Conservation (phyloP, 2,113 vertebrate species). For the Neodon shergylaensis region DNA sequence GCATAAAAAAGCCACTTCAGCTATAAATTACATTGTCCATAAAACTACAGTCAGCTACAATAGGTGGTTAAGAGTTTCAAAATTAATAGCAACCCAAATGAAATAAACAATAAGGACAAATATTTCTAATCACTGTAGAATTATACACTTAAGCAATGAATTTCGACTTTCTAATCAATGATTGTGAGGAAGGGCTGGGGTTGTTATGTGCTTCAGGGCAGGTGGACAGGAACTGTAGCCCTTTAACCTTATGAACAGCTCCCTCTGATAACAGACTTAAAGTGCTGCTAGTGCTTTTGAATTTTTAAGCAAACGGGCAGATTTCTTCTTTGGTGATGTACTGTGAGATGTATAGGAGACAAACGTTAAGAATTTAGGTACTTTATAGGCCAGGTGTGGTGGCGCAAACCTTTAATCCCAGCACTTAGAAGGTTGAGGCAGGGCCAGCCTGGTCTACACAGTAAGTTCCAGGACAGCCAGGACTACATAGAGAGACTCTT, state of each 20-base stretch:
- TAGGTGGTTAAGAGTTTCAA: slow-evolving; percentile 59
- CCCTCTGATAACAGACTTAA: slow-evolving; percentile 83
- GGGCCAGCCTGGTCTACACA: neutral
- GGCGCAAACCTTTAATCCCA: neutral
- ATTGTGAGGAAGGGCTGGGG: slow-evolving; percentile 71
- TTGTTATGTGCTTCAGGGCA: slow-evolving; percentile 84
- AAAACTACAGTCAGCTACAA: slow-evolving; percentile 77
- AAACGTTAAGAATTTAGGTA: neutral
- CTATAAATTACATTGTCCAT: slow-evolving; percentile 85
- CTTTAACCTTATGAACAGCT: slow-evolving; percentile 82
- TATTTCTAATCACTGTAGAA: slow-evolving; percentile 72
- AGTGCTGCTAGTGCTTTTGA: slow-evolving; percentile 89
- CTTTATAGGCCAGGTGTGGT: neutral
- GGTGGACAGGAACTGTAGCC: slow-evolving; percentile 82
- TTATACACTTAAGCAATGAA: slow-evolving; percentile 66
- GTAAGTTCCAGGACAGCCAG: neutral
- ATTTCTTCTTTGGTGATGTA: slow-evolving; percentile 84
- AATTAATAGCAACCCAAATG: slow-evolving; percentile 57
- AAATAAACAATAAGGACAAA: slow-evolving; percentile 70
- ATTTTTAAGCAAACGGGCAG: slow-evolving; percentile 83
- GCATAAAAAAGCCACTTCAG: slow-evolving; percentile 83
- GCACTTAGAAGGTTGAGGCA: neutral
- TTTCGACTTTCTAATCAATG: slow-evolving; percentile 61
- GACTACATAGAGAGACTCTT: neutral
- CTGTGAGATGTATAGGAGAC: slow-evolving; percentile 63